These are phyloP conservation scores for Lepidocolaptes lacrymiger DNA, from an alignment of 2,797 vertebrate genomes.

Conservation along the genomic window DNA sequence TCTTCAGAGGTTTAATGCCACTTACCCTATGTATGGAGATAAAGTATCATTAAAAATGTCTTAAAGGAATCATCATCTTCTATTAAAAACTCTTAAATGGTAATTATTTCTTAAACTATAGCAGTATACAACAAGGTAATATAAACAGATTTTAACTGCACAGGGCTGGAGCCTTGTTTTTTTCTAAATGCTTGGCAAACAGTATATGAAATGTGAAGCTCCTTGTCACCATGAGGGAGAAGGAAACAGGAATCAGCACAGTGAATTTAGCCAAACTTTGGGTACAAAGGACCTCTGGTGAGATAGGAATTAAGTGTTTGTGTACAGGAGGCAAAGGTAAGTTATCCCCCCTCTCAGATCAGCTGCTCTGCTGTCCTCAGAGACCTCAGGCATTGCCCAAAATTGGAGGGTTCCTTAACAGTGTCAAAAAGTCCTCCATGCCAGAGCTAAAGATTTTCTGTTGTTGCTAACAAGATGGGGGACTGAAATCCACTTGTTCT, in stretches of 20 bases:
- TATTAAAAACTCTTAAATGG: constrained; percentile 35
- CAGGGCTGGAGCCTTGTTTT: neutral
- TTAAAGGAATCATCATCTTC: neutral
- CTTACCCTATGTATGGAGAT: constrained; percentile 78
- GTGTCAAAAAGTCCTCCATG: neutral
- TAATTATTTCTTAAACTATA: neutral
- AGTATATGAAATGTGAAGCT: neutral
- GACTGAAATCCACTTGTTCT: neutral
- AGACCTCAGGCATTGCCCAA: neutral
- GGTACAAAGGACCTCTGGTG: neutral
- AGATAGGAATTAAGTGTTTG: neutral
- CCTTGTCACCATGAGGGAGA: neutral
- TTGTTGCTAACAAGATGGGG: neutral
- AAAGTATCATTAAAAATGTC: constrained; percentile 68
- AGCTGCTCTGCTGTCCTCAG: neutral
- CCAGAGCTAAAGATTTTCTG: neutral
- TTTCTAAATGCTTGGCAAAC: neutral
- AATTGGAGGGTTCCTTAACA: neutral
- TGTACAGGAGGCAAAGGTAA: neutral
- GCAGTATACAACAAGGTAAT: neutral
- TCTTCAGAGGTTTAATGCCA: constrained; percentile 75
- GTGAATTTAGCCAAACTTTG: neutral
- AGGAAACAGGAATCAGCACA: neutral
- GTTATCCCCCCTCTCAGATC: neutral
- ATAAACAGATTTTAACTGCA: constrained; percentile 16